A percentile compares a stretch with the other conserved stretches of the same genome.
Evolutionary conservation across 1,140 invertebrate species (phyloP).

Genomic region (Formica exsecta): DNA sequence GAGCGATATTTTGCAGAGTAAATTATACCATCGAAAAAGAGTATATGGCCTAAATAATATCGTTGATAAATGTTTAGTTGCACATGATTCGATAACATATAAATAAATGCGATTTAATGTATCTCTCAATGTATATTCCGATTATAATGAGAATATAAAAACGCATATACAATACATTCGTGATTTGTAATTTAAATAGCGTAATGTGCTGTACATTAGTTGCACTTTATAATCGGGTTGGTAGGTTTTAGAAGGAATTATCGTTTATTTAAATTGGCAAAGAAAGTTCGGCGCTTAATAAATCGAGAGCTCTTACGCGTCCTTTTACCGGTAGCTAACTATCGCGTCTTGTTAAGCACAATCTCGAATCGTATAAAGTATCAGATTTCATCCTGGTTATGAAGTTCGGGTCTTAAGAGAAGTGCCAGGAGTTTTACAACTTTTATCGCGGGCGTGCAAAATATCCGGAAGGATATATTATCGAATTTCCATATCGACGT

Average conservation of each 20-base stretch:
- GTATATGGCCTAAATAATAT: background rate
- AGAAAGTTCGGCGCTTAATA: background rate
- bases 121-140: too few species aligned
- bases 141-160: background rate
- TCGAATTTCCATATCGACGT: slow-evolving; percentile 51
- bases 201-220: background rate
- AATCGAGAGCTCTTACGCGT: slow-evolving; percentile 1
- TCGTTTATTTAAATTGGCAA: background rate
- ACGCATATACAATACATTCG: background rate
- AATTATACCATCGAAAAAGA: background rate
- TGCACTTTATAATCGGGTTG: background rate
- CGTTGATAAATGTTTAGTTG: background rate
- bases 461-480: slow-evolving; percentile 40
- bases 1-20: background rate
- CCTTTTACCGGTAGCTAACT: slow-evolving; percentile 18
- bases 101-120: background rate
- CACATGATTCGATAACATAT: background rate
- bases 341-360: slow-evolving; percentile 17
- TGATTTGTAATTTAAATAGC: background rate
- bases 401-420: slow-evolving; percentile 28
- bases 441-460: slow-evolving; percentile 39
- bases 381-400: slow-evolving; percentile 43
- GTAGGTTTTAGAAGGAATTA: background rate
- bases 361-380: slow-evolving; percentile 36
- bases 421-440: slow-evolving; percentile 50